A percentile compares a stretch with the other conserved stretches of the same genome.
phyloP scores from a whole-genome alignment of 2,797 vertebrate genomes.

The Poeciliopsis infans region DNA sequence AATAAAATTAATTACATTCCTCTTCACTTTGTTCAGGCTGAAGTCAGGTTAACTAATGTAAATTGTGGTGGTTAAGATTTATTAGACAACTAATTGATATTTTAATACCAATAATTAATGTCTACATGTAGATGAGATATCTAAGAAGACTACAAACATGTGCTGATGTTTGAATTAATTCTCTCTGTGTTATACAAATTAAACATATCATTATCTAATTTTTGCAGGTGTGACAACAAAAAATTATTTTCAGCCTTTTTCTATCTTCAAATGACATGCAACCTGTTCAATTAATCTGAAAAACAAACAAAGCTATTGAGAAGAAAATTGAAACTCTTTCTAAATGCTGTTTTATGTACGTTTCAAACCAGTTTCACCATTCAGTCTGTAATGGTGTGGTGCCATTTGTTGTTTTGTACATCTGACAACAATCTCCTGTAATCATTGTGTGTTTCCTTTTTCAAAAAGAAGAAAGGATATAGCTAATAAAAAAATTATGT shows the following conservation, averaged over 20 bases:
- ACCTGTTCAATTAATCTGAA: neutral
- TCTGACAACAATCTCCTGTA: neutral
- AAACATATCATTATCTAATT: neutral
- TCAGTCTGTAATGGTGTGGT: neutral
- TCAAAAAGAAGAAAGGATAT: too few species aligned
- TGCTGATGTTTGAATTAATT: neutral
- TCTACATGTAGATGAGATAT: neutral
- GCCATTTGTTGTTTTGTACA: neutral
- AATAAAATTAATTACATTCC: neutral
- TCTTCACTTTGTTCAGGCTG: neutral
- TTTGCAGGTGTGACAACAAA: neutral
- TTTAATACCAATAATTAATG: neutral
- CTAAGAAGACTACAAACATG: neutral
- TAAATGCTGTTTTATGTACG: neutral
- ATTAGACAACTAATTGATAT: neutral
- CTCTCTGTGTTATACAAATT: neutral
- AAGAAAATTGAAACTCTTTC: neutral
- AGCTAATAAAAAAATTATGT: too few species aligned
- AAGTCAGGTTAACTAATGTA: neutral
- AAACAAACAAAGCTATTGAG: neutral
- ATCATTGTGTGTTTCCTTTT: too few species aligned
- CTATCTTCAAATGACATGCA: neutral
- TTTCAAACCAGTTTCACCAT: neutral
- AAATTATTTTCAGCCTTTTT: neutral
- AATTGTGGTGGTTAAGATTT: neutral